Percentiles rank a stretch among this genome's conserved stretches.
Conservation (phyloP, 2,113 vertebrate genomes). For the Camelus bactrianus region DNA sequence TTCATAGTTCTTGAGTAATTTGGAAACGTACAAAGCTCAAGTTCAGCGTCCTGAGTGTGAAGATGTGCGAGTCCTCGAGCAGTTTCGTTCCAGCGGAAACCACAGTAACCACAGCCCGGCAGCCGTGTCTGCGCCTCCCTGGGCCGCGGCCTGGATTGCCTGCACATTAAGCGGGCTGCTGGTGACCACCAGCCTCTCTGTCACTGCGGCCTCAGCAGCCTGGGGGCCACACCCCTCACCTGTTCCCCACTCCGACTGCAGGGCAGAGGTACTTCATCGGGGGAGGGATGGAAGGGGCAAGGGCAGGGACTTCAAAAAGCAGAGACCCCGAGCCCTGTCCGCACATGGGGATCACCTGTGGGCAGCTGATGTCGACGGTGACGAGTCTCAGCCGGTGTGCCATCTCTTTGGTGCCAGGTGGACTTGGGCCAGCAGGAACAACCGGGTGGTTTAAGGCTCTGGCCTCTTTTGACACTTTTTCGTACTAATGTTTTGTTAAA, state of each 20-base stretch:
- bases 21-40: background rate
- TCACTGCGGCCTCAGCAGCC: background rate
- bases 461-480: background rate
- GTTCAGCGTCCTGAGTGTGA: background rate
- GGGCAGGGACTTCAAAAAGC: background rate
- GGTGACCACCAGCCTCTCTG: background rate
- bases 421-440: background rate
- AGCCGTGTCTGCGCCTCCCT: background rate
- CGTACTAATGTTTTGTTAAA: background rate
- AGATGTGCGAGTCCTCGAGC: no score
- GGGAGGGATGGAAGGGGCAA: background rate
- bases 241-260: background rate
- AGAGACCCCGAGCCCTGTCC: background rate
- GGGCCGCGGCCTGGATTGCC: accelerated
- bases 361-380: background rate
- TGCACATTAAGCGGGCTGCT: accelerated
- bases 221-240: background rate
- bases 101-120: background rate
- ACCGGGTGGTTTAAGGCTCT: background rate
- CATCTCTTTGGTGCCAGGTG: accelerated
- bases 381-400: background rate
- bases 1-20: background rate
- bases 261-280: background rate
- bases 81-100: background rate
- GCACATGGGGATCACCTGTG: background rate